Conservation (phyloP, 1,140 invertebrate species). For the Bactericera cockerelli region DNA sequence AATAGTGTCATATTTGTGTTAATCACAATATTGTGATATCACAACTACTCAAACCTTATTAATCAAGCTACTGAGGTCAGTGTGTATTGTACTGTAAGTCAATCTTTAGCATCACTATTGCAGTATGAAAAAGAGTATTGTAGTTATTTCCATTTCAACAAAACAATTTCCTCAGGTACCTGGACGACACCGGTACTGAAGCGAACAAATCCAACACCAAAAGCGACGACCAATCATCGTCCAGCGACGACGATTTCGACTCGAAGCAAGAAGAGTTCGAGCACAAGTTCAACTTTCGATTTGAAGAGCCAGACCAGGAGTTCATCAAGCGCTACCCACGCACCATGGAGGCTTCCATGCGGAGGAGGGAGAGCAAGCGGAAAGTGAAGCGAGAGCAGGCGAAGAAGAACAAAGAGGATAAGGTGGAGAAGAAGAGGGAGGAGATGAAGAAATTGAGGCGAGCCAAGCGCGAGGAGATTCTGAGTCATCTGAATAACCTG, state of each 20-base stretch:
- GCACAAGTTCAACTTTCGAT: conserved; percentile 89
- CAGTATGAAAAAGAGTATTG: too few relatives aligned
- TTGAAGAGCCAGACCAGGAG: conserved; percentile 88
- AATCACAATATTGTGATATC: too few relatives aligned
- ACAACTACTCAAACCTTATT: too few relatives aligned
- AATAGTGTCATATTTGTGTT: too few relatives aligned
- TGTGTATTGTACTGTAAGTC: too few relatives aligned
- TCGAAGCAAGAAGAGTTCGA: conserved; percentile 77
- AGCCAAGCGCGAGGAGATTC: conserved; percentile 77
- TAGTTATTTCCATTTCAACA: too few relatives aligned
- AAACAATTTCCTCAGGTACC: too few relatives aligned
- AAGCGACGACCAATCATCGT: too few relatives aligned
- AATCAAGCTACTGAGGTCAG: too few relatives aligned
- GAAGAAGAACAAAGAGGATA: conserved; percentile 61
- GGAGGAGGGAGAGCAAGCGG: conserved; percentile 61
- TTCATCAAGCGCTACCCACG: conserved; percentile 86
- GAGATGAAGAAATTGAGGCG: conserved; percentile 76
- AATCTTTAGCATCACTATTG: too few relatives aligned
- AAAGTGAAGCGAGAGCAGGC: conserved; percentile 58
- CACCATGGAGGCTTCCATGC: conserved; percentile 65
- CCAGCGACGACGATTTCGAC: not conserved
- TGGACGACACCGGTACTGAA: too few relatives aligned
- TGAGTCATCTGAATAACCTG: conserved; percentile 72
- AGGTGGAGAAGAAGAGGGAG: conserved; percentile 66
- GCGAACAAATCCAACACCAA: too few relatives aligned